These are phyloP conservation scores for Pampusana beccarii DNA, from an alignment of 2,113 vertebrate genomes.

Conservation along the genomic window DNA sequence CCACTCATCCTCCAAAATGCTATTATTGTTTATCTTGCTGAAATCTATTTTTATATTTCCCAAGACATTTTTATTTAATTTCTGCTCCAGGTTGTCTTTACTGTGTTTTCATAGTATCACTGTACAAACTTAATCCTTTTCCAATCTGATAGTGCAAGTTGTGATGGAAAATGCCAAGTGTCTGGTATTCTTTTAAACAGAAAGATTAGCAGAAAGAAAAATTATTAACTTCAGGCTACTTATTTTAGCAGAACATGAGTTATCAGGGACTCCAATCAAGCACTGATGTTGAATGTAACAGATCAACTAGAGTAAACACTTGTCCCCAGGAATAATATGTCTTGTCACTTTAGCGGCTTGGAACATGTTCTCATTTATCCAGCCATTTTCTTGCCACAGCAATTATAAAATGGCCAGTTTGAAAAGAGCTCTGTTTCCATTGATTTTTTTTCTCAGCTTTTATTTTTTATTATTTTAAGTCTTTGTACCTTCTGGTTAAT, in stretches of 20 bases:
- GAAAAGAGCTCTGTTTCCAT: background rate
- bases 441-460: slow-evolving; percentile 1
- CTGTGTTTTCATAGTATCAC: slow-evolving; percentile 57
- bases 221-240: slow-evolving; percentile 59
- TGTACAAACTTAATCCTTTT: slow-evolving; percentile 59
- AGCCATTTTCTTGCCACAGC: slow-evolving; percentile 24
- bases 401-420: slow-evolving; percentile 33
- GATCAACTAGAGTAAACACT: slow-evolving; percentile 37
- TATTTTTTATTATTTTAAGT: background rate
- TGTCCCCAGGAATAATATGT: slow-evolving; percentile 29
- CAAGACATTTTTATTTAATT: slow-evolving; percentile 67
- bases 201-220: slow-evolving; percentile 53
- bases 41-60: slow-evolving; percentile 69
- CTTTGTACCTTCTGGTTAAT: slow-evolving; percentile 6
- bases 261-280: slow-evolving; percentile 55
- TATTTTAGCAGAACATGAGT: slow-evolving; percentile 27
- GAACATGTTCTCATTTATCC: slow-evolving; percentile 35
- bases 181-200: slow-evolving; percentile 30
- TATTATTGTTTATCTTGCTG: slow-evolving; percentile 70
- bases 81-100: slow-evolving; percentile 27
- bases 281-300: slow-evolving; percentile 34
- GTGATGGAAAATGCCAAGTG: slow-evolving; percentile 62
- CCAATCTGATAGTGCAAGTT: slow-evolving; percentile 58
- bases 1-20: slow-evolving; percentile 64
- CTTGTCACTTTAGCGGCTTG: slow-evolving; percentile 29